Base-by-base conservation (phyloP, 1,140 invertebrate genomes). In the Lethocerus indicus region DNA sequence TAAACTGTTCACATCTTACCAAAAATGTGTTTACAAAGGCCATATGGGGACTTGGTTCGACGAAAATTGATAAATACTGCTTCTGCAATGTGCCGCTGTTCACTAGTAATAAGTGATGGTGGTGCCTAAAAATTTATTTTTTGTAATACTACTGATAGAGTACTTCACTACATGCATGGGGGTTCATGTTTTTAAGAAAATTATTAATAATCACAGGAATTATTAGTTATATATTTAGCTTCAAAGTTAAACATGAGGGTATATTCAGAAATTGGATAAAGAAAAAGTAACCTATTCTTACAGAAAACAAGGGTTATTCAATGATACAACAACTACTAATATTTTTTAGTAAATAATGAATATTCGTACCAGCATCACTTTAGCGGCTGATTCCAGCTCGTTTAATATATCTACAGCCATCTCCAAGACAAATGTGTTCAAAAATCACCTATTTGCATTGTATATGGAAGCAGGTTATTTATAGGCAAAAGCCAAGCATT, bases 11-110 rank as follows among this genome's bases (percentile, higher is more conserved):
- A n/a, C n/a, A n/a, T n/a, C n/a, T 65, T 66, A 75, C 73, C 72
- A 52, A 91, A 67, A 59, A 91, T 83, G 60, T 81, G 72, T 59
- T 76, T 73, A 61, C 87, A 93, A 21, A 88, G 60, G 47, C 74
- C 71, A 63, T 88, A 91, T 27, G 87, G 87, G 54, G 77, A 74
- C 65, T 82, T 81, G 13, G 80, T 80, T 64, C 84, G 87, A 14
- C 81, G 71, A 61, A 91, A 87, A 64, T 79, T 74, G 18, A 89
- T 60, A 59, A 91, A 83, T 18, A 90, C 71, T 56, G 67, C 67
- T 66, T 91, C 85, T 18, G 87, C 87, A 54, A 74, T 73, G 58
- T 76, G 76, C 51, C 87, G 67, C 62, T 90, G 83, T 58, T 87
- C 78, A 58, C 71, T 66, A 32, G 74, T 78, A 18, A 90, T 80